Evolutionary conservation across 1,140 invertebrate species (phyloP), one percentile per base, ranked within the genome.

Genomic region (Temnothorax longispinosus): DNA sequence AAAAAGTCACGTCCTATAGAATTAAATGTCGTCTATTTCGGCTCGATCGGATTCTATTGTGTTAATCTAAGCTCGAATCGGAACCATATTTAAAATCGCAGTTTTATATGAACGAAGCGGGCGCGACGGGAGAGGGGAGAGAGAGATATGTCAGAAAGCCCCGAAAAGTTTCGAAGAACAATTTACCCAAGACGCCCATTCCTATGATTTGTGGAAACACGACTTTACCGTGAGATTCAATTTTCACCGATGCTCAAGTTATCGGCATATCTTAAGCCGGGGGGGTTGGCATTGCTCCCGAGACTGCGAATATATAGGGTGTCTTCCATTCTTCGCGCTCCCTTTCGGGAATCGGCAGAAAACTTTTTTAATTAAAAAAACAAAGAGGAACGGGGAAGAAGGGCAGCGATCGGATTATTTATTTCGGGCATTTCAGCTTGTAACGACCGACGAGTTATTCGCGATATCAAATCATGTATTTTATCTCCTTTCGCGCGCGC

Each of bases 141-240:
- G 64, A 65, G 41, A 32, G 78, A 75, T 84, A 38, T 47, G 69
- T 84, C 69, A 50, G 27, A 38, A 47, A 58, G 67, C 38, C 21
- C 21, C 54, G 80, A 74, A 74, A 84, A 84, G 80, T 84, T 84
- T 75, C 10, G 54, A 50, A 38, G 80, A 84, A 84, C 80, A 84
- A 84, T 84, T 50, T 60, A 84, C 69, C 69, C 80, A 38, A 38
- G 54, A 50, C 80, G 80, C 41, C 80, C 69, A 41, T 75, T 75
- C n/a, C 69, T 41, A 60, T 84, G 80, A 84, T 84, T 84, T 84
- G 69, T 84, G 80, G 80, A 84, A 84, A 84, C 69, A 84, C 80
- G 69, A 75, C 56, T 84, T 74, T 72, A 75, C 69, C 80, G 80
- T 84, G n/a, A 54, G 80, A 84, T 84, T 84, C 80, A 84, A 84